These are phyloP conservation scores for Heliconius sara DNA, from an alignment of 2,888 invertebrate species.

Conservation along the genomic window DNA sequence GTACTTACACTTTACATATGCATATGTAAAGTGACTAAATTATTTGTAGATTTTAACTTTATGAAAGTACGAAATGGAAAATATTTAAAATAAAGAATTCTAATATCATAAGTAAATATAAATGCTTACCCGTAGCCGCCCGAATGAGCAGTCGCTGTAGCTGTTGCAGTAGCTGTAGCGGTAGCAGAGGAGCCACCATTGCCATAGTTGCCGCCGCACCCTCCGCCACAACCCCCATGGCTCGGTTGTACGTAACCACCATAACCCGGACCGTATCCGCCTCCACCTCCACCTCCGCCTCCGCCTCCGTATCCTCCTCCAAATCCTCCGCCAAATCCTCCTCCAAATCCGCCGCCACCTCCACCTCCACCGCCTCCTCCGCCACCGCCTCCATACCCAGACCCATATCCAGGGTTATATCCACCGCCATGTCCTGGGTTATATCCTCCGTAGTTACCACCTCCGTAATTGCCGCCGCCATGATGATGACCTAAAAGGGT, in stretches of 20 bases:
- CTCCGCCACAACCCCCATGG: constrained; percentile 48
- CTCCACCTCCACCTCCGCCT: constrained; percentile 49
- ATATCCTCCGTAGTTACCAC: constrained; percentile 10
- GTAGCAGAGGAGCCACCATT: constrained; percentile 53
- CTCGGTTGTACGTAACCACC: constrained; percentile 36
- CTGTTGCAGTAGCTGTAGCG: constrained; percentile 59
- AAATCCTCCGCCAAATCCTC: constrained; percentile 45
- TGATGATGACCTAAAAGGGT: constrained; percentile 21
- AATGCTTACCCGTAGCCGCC: constrained; percentile 38
- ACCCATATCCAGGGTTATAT: constrained; percentile 3
- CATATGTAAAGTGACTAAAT: neutral
- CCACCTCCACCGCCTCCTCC: constrained; percentile 42
- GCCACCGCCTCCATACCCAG: constrained; percentile 39
- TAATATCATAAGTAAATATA: neutral
- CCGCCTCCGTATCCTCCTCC: constrained; percentile 46
- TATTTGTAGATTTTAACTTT: neutral
- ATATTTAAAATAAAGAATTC: neutral
- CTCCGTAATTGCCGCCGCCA: constrained; percentile 39
- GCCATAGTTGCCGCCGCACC: constrained; percentile 50
- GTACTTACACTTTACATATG: neutral
- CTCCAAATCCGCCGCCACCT: constrained; percentile 47
- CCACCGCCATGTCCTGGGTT: constrained; percentile 9
- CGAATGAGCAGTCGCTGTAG: constrained; percentile 55
- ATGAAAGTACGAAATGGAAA: no score
- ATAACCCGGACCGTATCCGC: constrained; percentile 46